Evolutionary conservation across 1,140 invertebrate species (phyloP), one percentile per base, ranked within the genome.

Genomic region (Hylyphantes graminicola): DNA sequence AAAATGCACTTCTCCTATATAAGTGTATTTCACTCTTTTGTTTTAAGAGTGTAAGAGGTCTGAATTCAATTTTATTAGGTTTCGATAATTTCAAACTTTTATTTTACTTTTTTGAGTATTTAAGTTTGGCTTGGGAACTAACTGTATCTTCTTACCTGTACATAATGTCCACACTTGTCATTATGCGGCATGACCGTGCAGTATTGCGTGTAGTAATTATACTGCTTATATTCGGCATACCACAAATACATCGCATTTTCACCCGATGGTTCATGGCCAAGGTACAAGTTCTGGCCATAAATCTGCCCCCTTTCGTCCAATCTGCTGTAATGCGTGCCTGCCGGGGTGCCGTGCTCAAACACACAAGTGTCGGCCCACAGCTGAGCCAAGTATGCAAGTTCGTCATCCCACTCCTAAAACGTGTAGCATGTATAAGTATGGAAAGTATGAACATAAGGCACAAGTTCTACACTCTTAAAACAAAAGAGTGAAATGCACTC

Each of bases 361-460:
- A 11, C n/a, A 12, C 79, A 82, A 4, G 11, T 11, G 35, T 73
- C 59, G 5, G 79, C 68, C 68, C 70, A 82, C 9, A 48, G 15
- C 19, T 82, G 79, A 11, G 79, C 79, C 1, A 82, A n/a, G 7
- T 65, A 0, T 65, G 51, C 79, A 7, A 82, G 55, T n/a, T 82
- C 68, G 6, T 73, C 12, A 17, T 82, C 79, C 79, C 79, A 82
- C 54, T 73, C 79, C 79, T 82, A 9, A 7, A 70, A 53, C 15
- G 61, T n/a, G n/a, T n/a, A n/a, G n/a, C n/a, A n/a, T n/a, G n/a
- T n/a, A n/a, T n/a, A n/a, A n/a, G 2, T 6, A 59, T 59, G 57
- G 2, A 59, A 59, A n/a, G n/a, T n/a, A n/a, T n/a, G n/a, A n/a
- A n/a, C n/a, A n/a, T n/a, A n/a, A n/a, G n/a, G n/a, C n/a, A n/a